Evolutionary conservation across 2,797 vertebrate species (phyloP).

Genomic region (Vespertilio murinus): DNA sequence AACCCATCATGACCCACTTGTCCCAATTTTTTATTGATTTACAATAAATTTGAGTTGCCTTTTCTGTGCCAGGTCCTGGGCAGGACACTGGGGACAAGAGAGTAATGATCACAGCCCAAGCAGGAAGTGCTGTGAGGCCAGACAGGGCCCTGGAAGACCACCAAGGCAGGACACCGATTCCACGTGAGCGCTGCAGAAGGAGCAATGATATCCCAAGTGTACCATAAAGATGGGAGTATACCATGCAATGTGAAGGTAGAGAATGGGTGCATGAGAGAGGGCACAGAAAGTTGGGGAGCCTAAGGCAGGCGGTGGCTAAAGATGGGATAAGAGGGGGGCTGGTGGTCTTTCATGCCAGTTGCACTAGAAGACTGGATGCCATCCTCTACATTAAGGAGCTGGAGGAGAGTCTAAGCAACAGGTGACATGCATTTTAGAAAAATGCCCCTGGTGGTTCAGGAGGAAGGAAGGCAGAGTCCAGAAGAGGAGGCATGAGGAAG

Average conservation of each 20-base stretch:
- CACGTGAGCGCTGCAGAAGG: background rate
- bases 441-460: background rate
- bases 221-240: background rate
- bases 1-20: background rate
- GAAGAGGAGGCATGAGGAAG: background rate
- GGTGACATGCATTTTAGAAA: background rate
- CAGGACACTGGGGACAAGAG: background rate
- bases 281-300: background rate
- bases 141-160: background rate
- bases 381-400: too few relatives aligned
- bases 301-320: background rate
- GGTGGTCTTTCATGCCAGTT: background rate
- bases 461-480: background rate
- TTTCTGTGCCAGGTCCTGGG: background rate
- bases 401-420: background rate
- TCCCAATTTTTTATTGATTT: background rate
- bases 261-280: background rate
- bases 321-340: background rate
- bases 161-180: too few relatives aligned
- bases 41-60: background rate
- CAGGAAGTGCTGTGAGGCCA: background rate
- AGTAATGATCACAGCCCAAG: background rate
- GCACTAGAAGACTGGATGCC: background rate
- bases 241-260: rapidly evolving
- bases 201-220: background rate